A percentile compares a stretch with the other conserved stretches of the same genome.
phyloP scores from a whole-genome alignment of 2,113 vertebrate genomes.

The Isichthys henryi region DNA sequence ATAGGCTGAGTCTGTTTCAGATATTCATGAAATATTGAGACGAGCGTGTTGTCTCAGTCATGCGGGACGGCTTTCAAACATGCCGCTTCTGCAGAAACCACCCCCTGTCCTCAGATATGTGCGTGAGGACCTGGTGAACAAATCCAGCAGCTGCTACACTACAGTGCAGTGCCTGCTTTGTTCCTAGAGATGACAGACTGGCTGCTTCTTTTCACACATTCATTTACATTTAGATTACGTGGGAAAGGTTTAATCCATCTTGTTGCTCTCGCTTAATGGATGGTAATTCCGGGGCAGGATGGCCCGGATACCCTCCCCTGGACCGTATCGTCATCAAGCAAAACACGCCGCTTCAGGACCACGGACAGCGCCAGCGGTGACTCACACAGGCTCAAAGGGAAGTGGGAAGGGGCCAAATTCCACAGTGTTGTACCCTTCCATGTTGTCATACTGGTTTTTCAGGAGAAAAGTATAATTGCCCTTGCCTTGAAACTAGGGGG shows the following conservation, averaged over 20 bases:
- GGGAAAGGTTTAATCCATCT: not conserved
- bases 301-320: not conserved
- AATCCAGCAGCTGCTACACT: not conserved
- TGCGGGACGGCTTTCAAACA: not conserved
- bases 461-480: not conserved
- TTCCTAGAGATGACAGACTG: not conserved
- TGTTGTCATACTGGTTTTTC: not conserved
- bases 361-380: not conserved
- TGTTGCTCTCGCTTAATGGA: not conserved
- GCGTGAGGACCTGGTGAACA: not conserved
- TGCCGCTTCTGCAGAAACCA: not conserved
- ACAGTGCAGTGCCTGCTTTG: not conserved
- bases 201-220: not conserved
- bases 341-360: not conserved
- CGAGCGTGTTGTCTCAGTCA: not conserved
- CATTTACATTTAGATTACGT: slow-evolving; percentile 12
- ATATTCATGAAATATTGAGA: not conserved
- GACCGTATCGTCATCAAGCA: not conserved
- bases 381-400: not conserved
- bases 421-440: not conserved
- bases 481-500: not conserved
- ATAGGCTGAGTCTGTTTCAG: not conserved
- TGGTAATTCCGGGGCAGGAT: not conserved
- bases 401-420: not conserved
- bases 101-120: not conserved